Conservation (phyloP, 2,113 vertebrate genomes). For the Chionodraco myersi region DNA sequence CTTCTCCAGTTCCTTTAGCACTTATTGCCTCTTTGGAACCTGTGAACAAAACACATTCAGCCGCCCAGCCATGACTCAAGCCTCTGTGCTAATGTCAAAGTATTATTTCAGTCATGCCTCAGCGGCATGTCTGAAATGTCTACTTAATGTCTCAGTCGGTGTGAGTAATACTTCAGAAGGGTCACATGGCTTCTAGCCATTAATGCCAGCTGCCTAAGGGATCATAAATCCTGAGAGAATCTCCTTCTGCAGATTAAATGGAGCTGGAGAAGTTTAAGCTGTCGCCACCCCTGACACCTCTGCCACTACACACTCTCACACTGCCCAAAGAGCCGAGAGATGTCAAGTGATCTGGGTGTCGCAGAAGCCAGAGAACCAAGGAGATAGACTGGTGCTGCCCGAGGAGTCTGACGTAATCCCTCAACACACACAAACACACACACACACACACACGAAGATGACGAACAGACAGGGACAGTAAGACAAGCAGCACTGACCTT, state of each 20-base stretch:
- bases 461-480: slow-evolving; percentile 63
- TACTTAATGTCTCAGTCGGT: slow-evolving; percentile 59
- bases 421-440: slow-evolving; percentile 26
- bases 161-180: slow-evolving; percentile 50
- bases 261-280: slow-evolving; percentile 67
- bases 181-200: slow-evolving; percentile 61
- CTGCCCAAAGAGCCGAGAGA: slow-evolving; percentile 25
- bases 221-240: slow-evolving; percentile 67
- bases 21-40: slow-evolving; percentile 30
- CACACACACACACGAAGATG: slow-evolving; percentile 9
- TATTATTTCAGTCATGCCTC: slow-evolving; percentile 52
- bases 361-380: slow-evolving; percentile 28
- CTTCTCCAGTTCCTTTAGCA: neutral
- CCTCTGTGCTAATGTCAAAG: slow-evolving; percentile 50
- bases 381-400: slow-evolving; percentile 40
- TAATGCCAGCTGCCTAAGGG: slow-evolving; percentile 54
- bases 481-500: slow-evolving; percentile 93
- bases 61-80: slow-evolving; percentile 27
- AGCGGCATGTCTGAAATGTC: slow-evolving; percentile 47
- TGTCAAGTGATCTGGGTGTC: slow-evolving; percentile 44
- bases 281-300: slow-evolving; percentile 46
- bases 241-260: slow-evolving; percentile 69
- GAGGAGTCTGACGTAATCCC: slow-evolving; percentile 27
- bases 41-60: slow-evolving; percentile 28
- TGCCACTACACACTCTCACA: neutral